phyloP scores from a whole-genome alignment of 2,888 invertebrate species.

The Nudaria mundana region DNA sequence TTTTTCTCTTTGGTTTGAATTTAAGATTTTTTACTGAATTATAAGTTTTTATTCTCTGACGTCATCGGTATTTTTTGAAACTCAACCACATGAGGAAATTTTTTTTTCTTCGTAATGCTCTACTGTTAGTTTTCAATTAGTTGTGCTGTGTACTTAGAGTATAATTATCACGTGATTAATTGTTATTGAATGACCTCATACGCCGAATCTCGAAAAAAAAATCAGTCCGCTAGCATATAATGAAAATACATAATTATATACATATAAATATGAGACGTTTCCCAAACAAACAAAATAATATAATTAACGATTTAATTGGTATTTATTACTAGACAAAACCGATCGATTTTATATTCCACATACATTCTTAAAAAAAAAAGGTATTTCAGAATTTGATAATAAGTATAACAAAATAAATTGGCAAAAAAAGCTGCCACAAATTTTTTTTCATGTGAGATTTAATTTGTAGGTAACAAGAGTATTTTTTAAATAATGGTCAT shows the following conservation, averaged over 20 bases:
- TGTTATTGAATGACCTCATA: conserved; percentile 56
- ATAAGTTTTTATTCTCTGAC: no score
- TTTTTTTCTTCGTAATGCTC: conserved; percentile 68
- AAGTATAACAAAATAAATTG: no score
- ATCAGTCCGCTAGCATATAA: conserved; percentile 75
- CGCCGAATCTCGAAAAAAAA: conserved; percentile 65
- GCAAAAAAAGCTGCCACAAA: no score
- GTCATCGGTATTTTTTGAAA: conserved; percentile 40
- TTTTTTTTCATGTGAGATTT: no score
- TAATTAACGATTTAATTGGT: background rate
- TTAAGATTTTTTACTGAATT: no score
- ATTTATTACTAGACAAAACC: no score
- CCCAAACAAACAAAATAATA: conserved; percentile 35
- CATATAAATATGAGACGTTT: conserved; percentile 46
- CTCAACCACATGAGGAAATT: conserved; percentile 35
- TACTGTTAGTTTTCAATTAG: conserved; percentile 74
- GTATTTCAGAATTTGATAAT: no score
- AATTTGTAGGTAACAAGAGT: no score
- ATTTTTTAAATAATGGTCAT: no score
- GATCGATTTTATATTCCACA: no score
- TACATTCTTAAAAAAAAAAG: no score
- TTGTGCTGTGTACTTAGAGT: conserved; percentile 79
- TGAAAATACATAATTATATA: conserved; percentile 60
- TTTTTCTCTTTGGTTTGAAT: no score
- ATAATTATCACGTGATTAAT: conserved; percentile 42